Percentiles rank a stretch among this genome's conserved stretches.
Evolutionary conservation across 2,797 vertebrate species (phyloP).

Genomic region (Hyperoplus lanceolatus): DNA sequence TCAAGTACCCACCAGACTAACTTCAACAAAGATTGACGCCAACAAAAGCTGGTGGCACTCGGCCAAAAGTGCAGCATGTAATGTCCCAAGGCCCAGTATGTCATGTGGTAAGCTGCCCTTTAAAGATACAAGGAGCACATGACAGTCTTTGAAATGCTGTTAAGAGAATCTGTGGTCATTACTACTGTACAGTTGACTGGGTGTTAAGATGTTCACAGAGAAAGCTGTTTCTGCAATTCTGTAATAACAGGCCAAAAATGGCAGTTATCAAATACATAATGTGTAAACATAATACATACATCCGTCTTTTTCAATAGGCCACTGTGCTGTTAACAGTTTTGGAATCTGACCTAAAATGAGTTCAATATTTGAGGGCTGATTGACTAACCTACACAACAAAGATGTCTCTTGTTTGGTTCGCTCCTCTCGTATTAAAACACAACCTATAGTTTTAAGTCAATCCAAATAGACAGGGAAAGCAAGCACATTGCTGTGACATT

Average conservation of each 20-base stretch:
- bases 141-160: constrained; percentile 15
- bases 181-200: neutral
- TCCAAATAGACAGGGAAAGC: constrained; percentile 7
- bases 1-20: constrained; percentile 41
- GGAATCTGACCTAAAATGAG: neutral
- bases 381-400: constrained; percentile 7
- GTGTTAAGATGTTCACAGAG: constrained; percentile 31
- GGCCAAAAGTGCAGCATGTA: constrained; percentile 38
- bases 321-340: neutral
- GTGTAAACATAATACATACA: neutral
- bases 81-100: constrained; percentile 22
- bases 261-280: neutral
- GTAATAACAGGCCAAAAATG: neutral
- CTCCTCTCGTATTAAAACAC: constrained; percentile 11
- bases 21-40: constrained; percentile 40
- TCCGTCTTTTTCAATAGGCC: neutral
- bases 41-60: constrained; percentile 50
- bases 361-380: neutral
- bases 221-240: neutral
- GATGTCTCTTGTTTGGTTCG: neutral
- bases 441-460: constrained; percentile 26
- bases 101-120: constrained; percentile 49
- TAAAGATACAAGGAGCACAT: constrained; percentile 40
- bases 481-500: constrained; percentile 13
- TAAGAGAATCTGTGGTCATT: constrained; percentile 13